Conservation (phyloP, 2,797 vertebrate species). For the Acropternis orthonyx region DNA sequence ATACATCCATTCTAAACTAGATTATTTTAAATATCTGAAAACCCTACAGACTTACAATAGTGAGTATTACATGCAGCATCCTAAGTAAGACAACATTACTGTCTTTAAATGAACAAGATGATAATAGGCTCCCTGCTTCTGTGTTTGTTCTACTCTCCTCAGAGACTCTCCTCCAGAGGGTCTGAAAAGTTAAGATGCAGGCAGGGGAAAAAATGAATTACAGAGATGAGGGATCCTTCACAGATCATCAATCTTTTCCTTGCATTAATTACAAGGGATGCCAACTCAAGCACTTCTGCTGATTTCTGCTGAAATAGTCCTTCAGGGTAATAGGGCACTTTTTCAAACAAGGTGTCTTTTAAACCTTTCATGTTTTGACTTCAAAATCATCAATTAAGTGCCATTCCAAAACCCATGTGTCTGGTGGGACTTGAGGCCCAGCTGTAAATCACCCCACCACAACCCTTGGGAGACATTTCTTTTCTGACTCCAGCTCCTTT, state of each 20-base stretch:
- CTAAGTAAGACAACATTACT: background rate
- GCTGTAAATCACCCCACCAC: background rate
- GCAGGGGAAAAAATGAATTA: background rate
- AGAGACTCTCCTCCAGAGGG: background rate
- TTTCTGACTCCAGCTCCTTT: background rate
- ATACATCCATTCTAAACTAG: background rate
- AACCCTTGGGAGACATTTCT: background rate
- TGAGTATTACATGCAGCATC: background rate
- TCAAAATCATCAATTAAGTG: background rate
- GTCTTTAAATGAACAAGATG: background rate
- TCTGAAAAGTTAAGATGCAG: background rate
- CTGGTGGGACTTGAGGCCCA: background rate
- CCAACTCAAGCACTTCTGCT: background rate
- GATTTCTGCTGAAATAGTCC: background rate
- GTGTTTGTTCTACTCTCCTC: background rate
- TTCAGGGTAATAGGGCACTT: background rate
- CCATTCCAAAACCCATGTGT: background rate
- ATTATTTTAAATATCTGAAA: background rate
- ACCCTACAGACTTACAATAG: background rate
- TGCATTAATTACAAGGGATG: background rate
- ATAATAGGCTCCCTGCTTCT: background rate
- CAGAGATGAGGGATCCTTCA: background rate
- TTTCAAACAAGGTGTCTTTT: background rate
- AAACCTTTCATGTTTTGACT: conserved; percentile 1
- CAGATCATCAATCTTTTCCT: background rate